Evolutionary conservation across 2,113 vertebrate species (phyloP).

Genomic region (Neolamprologus brichardi): DNA sequence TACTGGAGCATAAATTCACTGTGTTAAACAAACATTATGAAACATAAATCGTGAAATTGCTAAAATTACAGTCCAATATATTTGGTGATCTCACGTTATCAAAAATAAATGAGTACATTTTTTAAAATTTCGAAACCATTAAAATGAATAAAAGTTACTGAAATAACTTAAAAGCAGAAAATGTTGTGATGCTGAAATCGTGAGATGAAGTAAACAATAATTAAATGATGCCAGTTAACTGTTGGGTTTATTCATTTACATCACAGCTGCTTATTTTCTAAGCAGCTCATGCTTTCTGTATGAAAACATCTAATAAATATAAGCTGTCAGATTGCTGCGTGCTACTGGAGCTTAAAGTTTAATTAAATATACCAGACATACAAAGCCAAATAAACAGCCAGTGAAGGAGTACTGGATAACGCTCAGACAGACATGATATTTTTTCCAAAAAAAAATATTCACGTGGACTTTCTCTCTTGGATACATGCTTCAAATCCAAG

Average conservation of each 20-base stretch:
- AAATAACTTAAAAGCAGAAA: background rate
- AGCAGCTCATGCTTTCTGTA: background rate
- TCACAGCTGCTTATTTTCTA: background rate
- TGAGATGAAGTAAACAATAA: background rate
- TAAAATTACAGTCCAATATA: background rate
- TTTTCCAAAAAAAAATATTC: background rate
- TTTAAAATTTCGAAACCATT: rapidly evolving
- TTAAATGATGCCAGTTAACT: background rate
- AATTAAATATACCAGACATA: background rate
- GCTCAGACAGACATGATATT: background rate
- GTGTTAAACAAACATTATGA: background rate
- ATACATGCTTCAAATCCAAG: background rate
- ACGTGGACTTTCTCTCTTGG: background rate
- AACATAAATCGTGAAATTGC: background rate
- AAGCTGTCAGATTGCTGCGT: background rate
- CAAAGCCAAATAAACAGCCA: background rate
- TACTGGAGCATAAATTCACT: background rate
- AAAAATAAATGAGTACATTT: background rate
- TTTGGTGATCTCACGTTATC: background rate
- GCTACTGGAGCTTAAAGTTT: background rate
- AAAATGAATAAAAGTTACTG: background rate
- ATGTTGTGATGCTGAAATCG: background rate
- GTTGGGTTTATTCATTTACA: background rate
- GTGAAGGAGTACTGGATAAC: background rate
- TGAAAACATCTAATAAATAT: background rate